Base-by-base conservation (phyloP, 2,113 vertebrate species). In the Centrocercus urophasianus region DNA sequence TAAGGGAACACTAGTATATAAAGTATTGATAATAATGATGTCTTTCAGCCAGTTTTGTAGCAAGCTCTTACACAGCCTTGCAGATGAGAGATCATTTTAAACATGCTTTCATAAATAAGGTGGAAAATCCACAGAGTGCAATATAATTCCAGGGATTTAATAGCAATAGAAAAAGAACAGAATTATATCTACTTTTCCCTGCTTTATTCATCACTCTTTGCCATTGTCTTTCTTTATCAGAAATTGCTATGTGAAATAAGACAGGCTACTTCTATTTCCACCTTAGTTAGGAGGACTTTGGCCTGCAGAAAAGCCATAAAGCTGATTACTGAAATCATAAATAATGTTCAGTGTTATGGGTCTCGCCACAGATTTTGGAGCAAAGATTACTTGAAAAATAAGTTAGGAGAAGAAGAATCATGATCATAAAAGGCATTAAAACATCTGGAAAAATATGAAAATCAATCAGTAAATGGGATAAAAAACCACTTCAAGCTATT, bases 71-170 rank as follows among this genome's bases (percentile, higher is more conserved):
- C 61, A 65, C 0, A 0, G 18, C 47, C 21, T 38, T 86, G 56
- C 22, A 78, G 56, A 91, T 60, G 38, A 74, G 15, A 84, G 22
- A 75, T 21, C 72, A 89, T 91, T 93, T 94, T 63, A 81, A 85
- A 50, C 19, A 66, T 24, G 32, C 5, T 86, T 87, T 34, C 43
- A 93, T 66, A 94, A 83, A 60, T 40, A 66, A 54, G 32, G 43
- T 45, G 38, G 89, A 72, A 72, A 70, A 66, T 64, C 42, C 42
- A 38, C 42, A 36, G 27, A 42, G 24, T 30, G 60, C 34, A 27
- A 40, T 32, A 71, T 50, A 17, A 76, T 86, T 88, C 45, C 24
- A 85, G 32, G 32, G 38, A 84, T 87, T 83, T 89, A 85, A 54
- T 75, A 81, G 88, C 6, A 74, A n/a, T 7, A 71, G 63, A 82